Percentiles rank a stretch among this genome's conserved stretches.
phyloP scores from a whole-genome alignment of 2,113 vertebrate species.

The Oncorhynchus clarkii region DNA sequence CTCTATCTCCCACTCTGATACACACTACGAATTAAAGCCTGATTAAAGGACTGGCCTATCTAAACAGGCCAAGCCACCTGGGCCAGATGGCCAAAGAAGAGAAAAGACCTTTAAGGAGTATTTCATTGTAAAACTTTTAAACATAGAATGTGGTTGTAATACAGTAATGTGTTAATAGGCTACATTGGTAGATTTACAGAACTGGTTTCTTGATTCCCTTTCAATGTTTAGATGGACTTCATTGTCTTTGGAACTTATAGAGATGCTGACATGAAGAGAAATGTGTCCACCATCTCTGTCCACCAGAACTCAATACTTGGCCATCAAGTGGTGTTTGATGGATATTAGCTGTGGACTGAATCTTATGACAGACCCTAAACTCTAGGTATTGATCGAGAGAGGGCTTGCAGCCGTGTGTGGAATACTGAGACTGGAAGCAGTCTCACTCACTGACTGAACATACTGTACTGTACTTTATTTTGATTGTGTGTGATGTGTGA shows the following conservation, averaged over 20 bases:
- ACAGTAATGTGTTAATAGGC: too few species aligned
- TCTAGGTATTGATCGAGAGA: conserved; percentile 28
- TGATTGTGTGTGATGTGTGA: neutral
- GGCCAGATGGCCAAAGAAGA: neutral
- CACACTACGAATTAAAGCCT: conserved; percentile 15
- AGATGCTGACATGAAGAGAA: conserved; percentile 6
- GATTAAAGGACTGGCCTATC: conserved; percentile 20
- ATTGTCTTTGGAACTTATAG: neutral
- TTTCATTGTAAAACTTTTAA: neutral
- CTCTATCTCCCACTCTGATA: conserved; percentile 15
- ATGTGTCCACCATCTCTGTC: conserved; percentile 19
- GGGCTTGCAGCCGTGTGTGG: conserved; percentile 1
- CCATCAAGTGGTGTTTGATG: conserved; percentile 33
- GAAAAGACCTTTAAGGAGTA: neutral
- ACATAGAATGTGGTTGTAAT: too few species aligned
- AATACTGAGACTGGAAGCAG: conserved; percentile 11
- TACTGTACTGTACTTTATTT: neutral
- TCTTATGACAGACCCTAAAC: conserved; percentile 27
- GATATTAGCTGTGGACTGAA: conserved; percentile 24
- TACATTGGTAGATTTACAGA: too few species aligned
- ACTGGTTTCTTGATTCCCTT: too few species aligned
- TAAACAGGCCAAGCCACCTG: neutral
- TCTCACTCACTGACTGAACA: conserved; percentile 4
- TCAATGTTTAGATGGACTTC: neutral
- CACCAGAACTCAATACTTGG: conserved; percentile 23